Evolutionary conservation across 2,888 invertebrate genomes (phyloP), one percentile per base, ranked within the genome.

Genomic region (Agrotis ipsilon): DNA sequence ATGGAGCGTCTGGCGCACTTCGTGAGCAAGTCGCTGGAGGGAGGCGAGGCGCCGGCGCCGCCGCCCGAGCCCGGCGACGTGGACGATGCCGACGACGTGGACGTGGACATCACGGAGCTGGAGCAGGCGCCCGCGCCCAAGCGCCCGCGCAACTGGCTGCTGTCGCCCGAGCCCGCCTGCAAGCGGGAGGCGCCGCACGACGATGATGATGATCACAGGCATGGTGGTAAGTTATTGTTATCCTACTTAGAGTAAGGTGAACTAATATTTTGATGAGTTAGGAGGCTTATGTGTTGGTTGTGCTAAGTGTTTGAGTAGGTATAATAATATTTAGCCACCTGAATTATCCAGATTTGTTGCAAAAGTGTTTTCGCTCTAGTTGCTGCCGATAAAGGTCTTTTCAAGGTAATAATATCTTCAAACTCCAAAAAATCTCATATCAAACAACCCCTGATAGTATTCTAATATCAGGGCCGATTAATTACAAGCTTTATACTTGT

Each of bases 1-100:
- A 98, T 98, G 98, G 98, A 98, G 96, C 98, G 98, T 96, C 97
- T 98, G 94, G 98, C 98, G 90, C 98, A 98, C 96, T 98, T 98
- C 96, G 98, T 98, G 91, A 98, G 98, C 89, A 98, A 98, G 96
- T 98, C 98, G 78, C 98, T 98, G 94, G 98, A 98, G 91, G 97
- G 97, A 84, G 91, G 96, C 92, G 95, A 95, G 85, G 93, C 93
- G 71, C 96, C 96, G 66, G 94, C 94, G 86, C 94, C 96, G 73
- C 95, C 95, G 78, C 94, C 95, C 63, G 95, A 90, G 94, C 96
- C 95, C 72, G 90, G 96, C 90, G 90, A 96, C 90, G 82, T 86
- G 9, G 94, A 93, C 59, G 94, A 93, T 68, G 87, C 90, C 0
- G 93, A 94, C 54, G 96, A 95, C 72, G 94, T 93, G 78, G 96